Percentiles rank a stretch among this genome's conserved stretches.
Conservation (phyloP, 92 coral and sea anemone genomes). For the Paramuricea clavata region DNA sequence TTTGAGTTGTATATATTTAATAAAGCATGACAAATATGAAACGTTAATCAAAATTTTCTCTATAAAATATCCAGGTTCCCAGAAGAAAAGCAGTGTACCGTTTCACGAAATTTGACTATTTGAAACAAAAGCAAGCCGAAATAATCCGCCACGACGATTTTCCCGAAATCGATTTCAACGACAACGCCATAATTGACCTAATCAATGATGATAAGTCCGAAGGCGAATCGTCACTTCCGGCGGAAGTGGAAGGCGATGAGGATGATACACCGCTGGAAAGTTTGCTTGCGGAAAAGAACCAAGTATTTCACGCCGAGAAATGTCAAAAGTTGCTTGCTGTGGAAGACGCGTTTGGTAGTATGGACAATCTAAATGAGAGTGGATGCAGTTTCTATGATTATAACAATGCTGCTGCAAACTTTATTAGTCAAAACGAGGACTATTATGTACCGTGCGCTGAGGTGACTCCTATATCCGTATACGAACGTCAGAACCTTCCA, state of each 20-base stretch:
- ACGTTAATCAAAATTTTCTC: background rate
- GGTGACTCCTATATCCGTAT: background rate
- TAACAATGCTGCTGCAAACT: background rate
- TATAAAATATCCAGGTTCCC: slow-evolving; percentile 33
- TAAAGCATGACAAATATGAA: background rate
- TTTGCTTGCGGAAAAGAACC: background rate
- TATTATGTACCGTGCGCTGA: slow-evolving; percentile 1
- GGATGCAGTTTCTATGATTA: background rate
- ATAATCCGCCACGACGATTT: slow-evolving; percentile 9
- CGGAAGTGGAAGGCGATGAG: slow-evolving; percentile 7
- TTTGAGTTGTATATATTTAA: too few species aligned
- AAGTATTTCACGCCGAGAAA: slow-evolving; percentile 11
- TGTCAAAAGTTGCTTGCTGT: background rate
- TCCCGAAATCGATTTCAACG: slow-evolving; percentile 30
- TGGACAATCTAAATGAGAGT: background rate
- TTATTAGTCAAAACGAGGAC: background rate
- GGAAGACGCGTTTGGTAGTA: background rate
- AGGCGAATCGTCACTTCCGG: background rate
- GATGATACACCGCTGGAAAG: slow-evolving; percentile 35
- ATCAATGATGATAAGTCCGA: slow-evolving; percentile 6
- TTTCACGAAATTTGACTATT: slow-evolving; percentile 35
- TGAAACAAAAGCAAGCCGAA: slow-evolving; percentile 21
- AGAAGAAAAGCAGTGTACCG: slow-evolving; percentile 47
- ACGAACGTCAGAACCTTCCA: background rate
- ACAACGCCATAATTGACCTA: background rate